Evolutionary conservation across 2,113 vertebrate genomes (phyloP).

Genomic region (Pandion haliaetus): DNA sequence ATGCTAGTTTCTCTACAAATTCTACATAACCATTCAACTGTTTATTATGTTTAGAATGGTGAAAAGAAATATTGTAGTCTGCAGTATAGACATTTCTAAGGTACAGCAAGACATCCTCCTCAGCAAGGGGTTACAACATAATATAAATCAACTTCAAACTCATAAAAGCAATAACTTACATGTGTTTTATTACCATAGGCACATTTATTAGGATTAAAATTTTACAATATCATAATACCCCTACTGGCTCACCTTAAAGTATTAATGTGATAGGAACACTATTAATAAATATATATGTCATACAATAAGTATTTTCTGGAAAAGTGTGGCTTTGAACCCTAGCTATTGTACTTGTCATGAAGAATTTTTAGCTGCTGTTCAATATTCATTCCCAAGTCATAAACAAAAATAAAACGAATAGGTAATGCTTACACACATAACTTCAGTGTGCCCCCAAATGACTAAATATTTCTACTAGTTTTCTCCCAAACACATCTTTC

Average conservation of each 20-base stretch:
- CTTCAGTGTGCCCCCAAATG: neutral
- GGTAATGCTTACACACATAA: neutral
- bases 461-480: neutral
- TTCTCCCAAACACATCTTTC: neutral
- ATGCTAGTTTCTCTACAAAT: neutral
- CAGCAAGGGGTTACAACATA: neutral
- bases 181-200: slow-evolving; percentile 65
- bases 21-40: neutral
- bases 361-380: slow-evolving; percentile 9
- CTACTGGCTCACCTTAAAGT: slow-evolving; percentile 63
- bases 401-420: neutral
- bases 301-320: slow-evolving; percentile 37
- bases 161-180: slow-evolving; percentile 60
- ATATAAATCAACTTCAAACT: slow-evolving; percentile 67
- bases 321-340: slow-evolving; percentile 36
- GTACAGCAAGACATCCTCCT: neutral
- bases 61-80: neutral
- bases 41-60: neutral
- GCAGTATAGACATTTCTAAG: neutral
- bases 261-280: slow-evolving; percentile 63
- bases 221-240: slow-evolving; percentile 72
- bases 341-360: neutral
- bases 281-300: slow-evolving; percentile 55
- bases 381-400: neutral
- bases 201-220: slow-evolving; percentile 73